Evolutionary conservation across 1,140 invertebrate species (phyloP), one percentile per base, ranked within the genome.

Genomic region (Dolichoris vasculosae): DNA sequence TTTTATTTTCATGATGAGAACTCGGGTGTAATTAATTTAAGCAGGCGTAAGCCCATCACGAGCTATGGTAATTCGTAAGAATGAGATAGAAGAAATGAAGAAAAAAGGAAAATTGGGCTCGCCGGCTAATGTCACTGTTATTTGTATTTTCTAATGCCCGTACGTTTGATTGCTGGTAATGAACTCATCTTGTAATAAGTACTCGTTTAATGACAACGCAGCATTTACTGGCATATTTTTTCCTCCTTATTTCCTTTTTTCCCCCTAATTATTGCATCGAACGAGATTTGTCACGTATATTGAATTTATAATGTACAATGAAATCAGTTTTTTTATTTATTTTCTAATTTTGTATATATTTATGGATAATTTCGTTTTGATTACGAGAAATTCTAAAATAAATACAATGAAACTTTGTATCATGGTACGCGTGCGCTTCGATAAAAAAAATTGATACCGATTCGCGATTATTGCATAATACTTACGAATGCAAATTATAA

Each of bases 61-160:
- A 63, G 73, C 26, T 55, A 38, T 30, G 35, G 69, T 83, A 83
- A 83, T 83, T 83, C 73, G 32, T n/a, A 51, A 43, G 32, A 75
- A 59, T 11, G 20, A 43, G 71, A 76, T 20, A 26, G 75, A 51
- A 32, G 75, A 51, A 73, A n/a, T 30, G 71, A 73, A 38, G 43
- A 59, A 35, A 64, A 32, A 76, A 55, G 30, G 55, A 55, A 38
- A 38, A n/a, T 23, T 40, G 59, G 51, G 55, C 67, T 76, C 75
- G 9, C 40, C 40, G 69, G 38, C 69, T 82, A 82, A 82, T 64
- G 71, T 76, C 69, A 63, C 55, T 76, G 51, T 40, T 83, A 76
- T 83, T 83, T 76, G 71, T 76, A 76, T 64, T 83, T 83, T 73
- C 81, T 73, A 40, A 82, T 79, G 32, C 17, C 32, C 69, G 35